A percentile compares a stretch with the other conserved stretches of the same genome.
phyloP scores from a whole-genome alignment of 2,113 vertebrate genomes.

The Carettochelys insculpta region DNA sequence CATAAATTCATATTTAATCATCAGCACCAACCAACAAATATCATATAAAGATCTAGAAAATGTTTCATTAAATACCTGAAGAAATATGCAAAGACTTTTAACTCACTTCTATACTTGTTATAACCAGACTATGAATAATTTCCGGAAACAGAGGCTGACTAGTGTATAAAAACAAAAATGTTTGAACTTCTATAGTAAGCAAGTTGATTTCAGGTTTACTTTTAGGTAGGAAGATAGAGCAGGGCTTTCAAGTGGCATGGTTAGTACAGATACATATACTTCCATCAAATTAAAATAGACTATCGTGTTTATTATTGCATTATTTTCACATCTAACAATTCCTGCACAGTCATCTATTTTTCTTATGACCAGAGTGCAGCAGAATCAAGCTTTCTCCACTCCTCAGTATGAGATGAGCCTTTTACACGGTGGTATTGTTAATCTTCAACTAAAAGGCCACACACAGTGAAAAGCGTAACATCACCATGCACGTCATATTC shows the following conservation, averaged over 20 bases:
- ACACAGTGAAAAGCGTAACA: not conserved
- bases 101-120: not conserved
- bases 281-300: not conserved
- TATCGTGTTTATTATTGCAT: not conserved
- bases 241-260: too few species aligned
- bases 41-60: not conserved
- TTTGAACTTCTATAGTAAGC: not conserved
- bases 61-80: not conserved
- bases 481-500: rapidly evolving
- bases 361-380: too few species aligned
- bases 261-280: not conserved
- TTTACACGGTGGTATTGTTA: not conserved
- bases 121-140: not conserved
- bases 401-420: not conserved
- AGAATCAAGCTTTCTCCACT: not conserved
- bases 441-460: not conserved
- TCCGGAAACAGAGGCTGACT: not conserved
- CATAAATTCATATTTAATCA: not conserved
- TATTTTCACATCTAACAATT: not conserved
- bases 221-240: not conserved
- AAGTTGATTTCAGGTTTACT: not conserved
- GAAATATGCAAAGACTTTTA: not conserved
- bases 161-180: not conserved
- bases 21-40: not conserved
- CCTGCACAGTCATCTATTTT: not conserved